Evolutionary conservation across 2,888 invertebrate species (phyloP).

Genomic region (Trissoscelio sp.): DNA sequence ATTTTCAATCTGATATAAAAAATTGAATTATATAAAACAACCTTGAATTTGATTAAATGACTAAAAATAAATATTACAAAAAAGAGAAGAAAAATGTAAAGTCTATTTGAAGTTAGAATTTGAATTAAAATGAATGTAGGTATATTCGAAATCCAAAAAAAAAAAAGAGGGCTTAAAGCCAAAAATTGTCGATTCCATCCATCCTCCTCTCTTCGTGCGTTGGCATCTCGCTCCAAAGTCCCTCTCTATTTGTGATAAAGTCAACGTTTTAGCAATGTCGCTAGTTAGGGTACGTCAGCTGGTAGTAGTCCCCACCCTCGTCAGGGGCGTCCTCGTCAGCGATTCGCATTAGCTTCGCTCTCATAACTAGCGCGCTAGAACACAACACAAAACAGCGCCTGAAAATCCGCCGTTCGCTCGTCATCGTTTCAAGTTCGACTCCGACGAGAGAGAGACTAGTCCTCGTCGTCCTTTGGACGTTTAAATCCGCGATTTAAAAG

Average conservation of each 20-base stretch:
- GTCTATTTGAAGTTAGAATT: too few species aligned
- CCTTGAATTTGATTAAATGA: too few species aligned
- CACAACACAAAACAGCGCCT: slow-evolving; percentile 82
- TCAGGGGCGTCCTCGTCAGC: slow-evolving; percentile 79
- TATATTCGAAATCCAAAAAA: too few species aligned
- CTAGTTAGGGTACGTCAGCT: slow-evolving; percentile 83
- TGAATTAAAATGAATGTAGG: too few species aligned
- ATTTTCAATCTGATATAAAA: too few species aligned
- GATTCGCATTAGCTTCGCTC: slow-evolving; percentile 82
- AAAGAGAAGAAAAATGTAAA: too few species aligned
- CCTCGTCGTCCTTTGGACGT: slow-evolving; percentile 38
- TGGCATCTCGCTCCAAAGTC: slow-evolving; percentile 32
- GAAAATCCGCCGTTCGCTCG: slow-evolving; percentile 54
- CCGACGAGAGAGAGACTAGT: slow-evolving; percentile 5
- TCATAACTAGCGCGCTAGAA: slow-evolving; percentile 82
- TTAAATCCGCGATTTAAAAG: slow-evolving; percentile 33
- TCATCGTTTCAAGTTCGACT: slow-evolving; percentile 60
- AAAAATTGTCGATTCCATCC: slow-evolving; percentile 48
- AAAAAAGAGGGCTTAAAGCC: background rate
- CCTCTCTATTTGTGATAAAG: slow-evolving; percentile 74
- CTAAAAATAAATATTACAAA: too few species aligned
- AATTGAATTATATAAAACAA: too few species aligned
- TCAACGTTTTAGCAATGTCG: slow-evolving; percentile 77
- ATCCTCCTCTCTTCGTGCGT: slow-evolving; percentile 55
- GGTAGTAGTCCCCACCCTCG: slow-evolving; percentile 81